Evolutionary conservation across 2,797 vertebrate species (phyloP), one percentile per base, ranked within the genome.

Genomic region (Labroides dimidiatus): DNA sequence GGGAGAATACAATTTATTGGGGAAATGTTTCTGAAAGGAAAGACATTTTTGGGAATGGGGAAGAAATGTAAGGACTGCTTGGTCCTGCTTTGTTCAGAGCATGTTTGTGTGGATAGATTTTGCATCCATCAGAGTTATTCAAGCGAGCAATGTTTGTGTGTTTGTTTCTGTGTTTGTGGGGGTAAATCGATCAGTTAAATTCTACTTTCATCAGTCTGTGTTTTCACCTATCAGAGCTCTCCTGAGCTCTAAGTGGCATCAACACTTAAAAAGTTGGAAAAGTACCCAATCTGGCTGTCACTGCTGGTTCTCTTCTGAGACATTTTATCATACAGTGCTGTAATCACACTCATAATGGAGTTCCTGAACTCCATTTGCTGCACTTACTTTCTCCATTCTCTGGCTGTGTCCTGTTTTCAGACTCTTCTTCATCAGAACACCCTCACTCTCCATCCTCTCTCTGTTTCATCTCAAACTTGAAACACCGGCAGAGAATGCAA

Each of bases 301-400:
- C 44, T 14, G 53, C 50, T 4, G 17, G 16, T 20, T 77, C 49
- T 55, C 63, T 42, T 72, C 57, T 43, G 19, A 61, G 13, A 61
- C 52, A 15, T 72, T 80, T 80, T 57, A 82, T 80, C 75, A 76
- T 55, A 51, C 56, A 1, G 27, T 30, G 72, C 61, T 56, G 79
- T 80, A 80, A 76, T 76, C 79, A 71, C 42, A 60, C 53, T 74
- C 72, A 72, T 84, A 79, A 81, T 87, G 62, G 80, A 84, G 76
- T 81, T 81, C 75, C 65, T 80, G 78, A 87, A 84, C 85, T 78
- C 82, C 72, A 81, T 83, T 81, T 81, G 67, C 76, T 7, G 37
- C 58, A 13, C 59, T 49, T 71, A 73, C 69, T 77, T 81, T 73
- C 67, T 77, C 75, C 60, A 24, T 63, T 79, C 67, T 57, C 65